Evolutionary conservation across 2,888 invertebrate genomes (phyloP), one percentile per base, ranked within the genome.

Genomic region (Helicoverpa assulta): DNA sequence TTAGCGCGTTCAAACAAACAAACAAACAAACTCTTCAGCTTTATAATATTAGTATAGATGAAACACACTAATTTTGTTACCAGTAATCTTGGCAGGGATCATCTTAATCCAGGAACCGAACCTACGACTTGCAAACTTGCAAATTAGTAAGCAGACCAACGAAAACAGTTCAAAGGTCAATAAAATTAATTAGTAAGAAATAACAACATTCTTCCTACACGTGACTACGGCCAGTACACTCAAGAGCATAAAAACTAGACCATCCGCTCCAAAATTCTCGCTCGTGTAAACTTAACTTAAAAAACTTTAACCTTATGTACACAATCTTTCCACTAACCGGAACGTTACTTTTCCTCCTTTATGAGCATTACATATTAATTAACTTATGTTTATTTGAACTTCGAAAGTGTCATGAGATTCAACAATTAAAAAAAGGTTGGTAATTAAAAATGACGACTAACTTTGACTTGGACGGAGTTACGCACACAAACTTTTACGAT

Each of bases 401-500:
- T 70, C 16, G 57, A 74, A 78, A 74, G 77, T 83, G 83, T 62
- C 67, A 62, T 21, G 50, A 75, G 56, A 56, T 55, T 51, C 50
- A 69, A 78, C 60, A 82, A 76, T 72, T 74, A 72, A 74, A 50
- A 61, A 59, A 76, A 80, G 7, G 53, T n/a, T 4, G n/a, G 26
- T 70, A 70, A 79, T 74, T 74, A 81, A 76, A 70, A 57, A 66
- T 54, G 54, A 56, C 64, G 6, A 18, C 33, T 71, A 63, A 18
- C 3, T 64, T 56, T 55, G 14, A n/a, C n/a, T 63, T 12, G 7
- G 21, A 69, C 51, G 55, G 21, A 47, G 67, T 51, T 65, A 69
- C 68, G 70, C 78, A 73, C 59, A 73, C 74, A 68, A 70, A 75
- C 7, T 75, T 76, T 80, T 70, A 82, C 69, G 59, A 63, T 72